Evolutionary conservation across 2,797 vertebrate species (phyloP).

Genomic region (Cossypha niveicapilla): DNA sequence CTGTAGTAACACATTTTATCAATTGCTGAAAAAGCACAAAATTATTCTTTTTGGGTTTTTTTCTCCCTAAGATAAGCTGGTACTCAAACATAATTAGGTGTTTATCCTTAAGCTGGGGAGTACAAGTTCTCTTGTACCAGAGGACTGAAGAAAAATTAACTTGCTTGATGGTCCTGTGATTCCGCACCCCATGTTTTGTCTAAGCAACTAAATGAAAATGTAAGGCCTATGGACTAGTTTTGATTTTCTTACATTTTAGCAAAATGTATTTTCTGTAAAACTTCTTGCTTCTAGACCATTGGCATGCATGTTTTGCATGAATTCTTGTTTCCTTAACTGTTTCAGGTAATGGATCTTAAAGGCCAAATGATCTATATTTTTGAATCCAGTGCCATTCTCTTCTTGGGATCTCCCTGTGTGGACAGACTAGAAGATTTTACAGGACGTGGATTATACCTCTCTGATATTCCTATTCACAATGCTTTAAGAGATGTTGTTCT

Average conservation of each 20-base stretch:
- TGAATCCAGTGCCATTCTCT: constrained; percentile 90
- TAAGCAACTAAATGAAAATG: not conserved
- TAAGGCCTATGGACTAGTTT: not conserved
- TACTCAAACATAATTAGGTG: not conserved
- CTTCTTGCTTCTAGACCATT: not conserved
- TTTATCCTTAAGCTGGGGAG: not conserved
- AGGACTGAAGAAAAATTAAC: not conserved
- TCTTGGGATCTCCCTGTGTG: constrained; percentile 95
- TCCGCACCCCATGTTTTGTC: not conserved
- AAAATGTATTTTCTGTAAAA: not conserved
- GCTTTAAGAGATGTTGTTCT: constrained; percentile 93
- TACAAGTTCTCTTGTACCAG: not conserved
- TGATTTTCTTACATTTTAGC: not conserved
- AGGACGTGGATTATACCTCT: constrained; percentile 92
- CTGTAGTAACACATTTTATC: not conserved
- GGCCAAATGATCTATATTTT: constrained; percentile 98
- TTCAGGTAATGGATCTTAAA: constrained; percentile 95
- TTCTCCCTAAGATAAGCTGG: not conserved
- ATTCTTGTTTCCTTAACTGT: constrained; percentile 33
- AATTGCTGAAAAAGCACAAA: not conserved
- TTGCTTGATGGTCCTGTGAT: not conserved
- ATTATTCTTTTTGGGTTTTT: not conserved
- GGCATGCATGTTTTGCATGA: not conserved
- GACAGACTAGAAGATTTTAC: constrained; percentile 96
- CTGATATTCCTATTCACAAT: constrained; percentile 97